Evolutionary conservation across 2,888 invertebrate species (phyloP), one percentile per base, ranked within the genome.

Genomic region (Ophion costatus): DNA sequence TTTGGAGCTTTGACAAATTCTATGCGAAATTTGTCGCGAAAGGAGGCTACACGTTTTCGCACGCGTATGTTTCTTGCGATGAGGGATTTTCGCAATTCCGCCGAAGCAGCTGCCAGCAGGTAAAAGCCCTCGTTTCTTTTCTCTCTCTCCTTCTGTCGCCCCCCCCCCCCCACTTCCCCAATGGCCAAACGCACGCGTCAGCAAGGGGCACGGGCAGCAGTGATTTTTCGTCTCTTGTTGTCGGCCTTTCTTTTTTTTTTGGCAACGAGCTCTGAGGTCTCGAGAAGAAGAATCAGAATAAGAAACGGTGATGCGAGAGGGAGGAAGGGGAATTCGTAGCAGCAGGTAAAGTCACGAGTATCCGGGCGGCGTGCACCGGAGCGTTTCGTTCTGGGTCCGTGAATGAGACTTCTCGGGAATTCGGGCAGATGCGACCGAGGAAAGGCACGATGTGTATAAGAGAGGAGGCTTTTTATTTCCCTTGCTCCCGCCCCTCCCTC

Each of bases 401-500:
- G 90, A 91, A 90, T 90, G 89, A 89, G 90, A 89, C 87, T 90
- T 89, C 89, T 89, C 87, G 86, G 88, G 90, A 91, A 91, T 90
- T 84, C 87, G 86, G 88, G 89, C 90, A 90, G 91, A 90, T 91
- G 91, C 88, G 88, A 88, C 67, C 82, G 81, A 82, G 80, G 82
- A 84, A 78, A 81, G 78, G 69, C 78, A 73, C 61, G 63, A 70
- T 69, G 45, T 45, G 81, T 74, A 42, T 33, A 38, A 45, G 76
- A 64, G 51, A 64, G 76, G 82, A 74, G 76, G 80, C 78, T 69
- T 81, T 76, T 74, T 80, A 61, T 82, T 75, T 82, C 73, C 83
- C 75, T 84, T 77, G 71, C 33, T 4, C 33, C 33, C 7, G 3
- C 7, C 33, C 7, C 33, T 4, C 33, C 7, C 33, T 3, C 33